Base-by-base conservation (phyloP, 2,113 vertebrate species). In the Nyctibius bracteatus region DNA sequence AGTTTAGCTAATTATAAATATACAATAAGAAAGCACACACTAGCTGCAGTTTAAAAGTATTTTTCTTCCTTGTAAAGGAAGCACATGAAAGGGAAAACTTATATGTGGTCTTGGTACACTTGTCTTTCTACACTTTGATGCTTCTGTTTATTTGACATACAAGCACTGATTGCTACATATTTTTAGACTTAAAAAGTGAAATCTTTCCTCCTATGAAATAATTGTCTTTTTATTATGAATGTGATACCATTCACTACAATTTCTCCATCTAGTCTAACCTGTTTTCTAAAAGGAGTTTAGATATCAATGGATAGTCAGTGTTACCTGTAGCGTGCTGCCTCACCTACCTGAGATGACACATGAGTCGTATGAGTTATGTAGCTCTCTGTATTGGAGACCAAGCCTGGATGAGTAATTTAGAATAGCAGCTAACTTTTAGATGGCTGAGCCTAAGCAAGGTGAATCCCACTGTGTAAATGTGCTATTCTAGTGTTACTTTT, bases 341-440 rank as follows among this genome's bases (percentile, higher is more conserved):
- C 8, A 14, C 16, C 20, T 62, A 4, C 72, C 14, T 5, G 5
- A 79, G 47, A 31, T 20, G 35, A 62, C 63, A 16, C 19, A 7
- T 6, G 18, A 74, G n/a, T 58, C 15, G 61, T 22, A 13, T 0
- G 11, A 52, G 39, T 74, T 74, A 11, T 1, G 0, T 10, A 54
- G 35, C 28, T 8, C 15, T 72, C 30, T 73, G 2, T 59, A 4
- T 46, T 81, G 65, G 25, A 79, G 55, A 35, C 43, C 62, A 61
- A 79, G 20, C 35, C 52, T 67, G 87, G 6, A 43, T 67, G 35
- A 39, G 16, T 71, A 35, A 58, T 33, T 82, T 65, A 37, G 13
- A 43, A 44, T n/a, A 70, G 18, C 41, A 20, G 19, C 31, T 79
- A 66, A 43, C 37, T 86, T 88, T 33, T 31, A 73, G 35, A 18